Conservation (phyloP, 1,140 invertebrate species). For the Drosophila neocordata region DNA sequence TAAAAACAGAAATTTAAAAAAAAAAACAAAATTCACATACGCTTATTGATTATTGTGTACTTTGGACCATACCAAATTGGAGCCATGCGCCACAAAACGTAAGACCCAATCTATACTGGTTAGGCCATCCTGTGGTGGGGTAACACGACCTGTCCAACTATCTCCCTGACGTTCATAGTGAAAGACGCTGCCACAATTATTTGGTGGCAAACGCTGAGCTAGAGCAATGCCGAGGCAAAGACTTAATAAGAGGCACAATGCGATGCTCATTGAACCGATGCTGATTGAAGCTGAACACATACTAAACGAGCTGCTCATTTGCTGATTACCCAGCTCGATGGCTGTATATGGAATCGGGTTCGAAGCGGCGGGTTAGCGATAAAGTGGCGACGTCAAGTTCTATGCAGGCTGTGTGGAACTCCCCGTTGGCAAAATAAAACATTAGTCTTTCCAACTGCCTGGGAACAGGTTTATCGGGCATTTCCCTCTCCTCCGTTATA, state of each 20-base stretch:
- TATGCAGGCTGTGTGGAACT: constrained; percentile 23
- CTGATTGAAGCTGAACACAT: constrained; percentile 30
- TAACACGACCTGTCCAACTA: constrained; percentile 44
- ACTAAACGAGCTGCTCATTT: constrained; percentile 36
- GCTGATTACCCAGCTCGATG: constrained; percentile 4
- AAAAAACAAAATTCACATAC: not conserved
- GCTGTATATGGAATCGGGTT: constrained; percentile 3
- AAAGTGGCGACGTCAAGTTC: constrained; percentile 1
- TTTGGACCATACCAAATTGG: constrained; percentile 17
- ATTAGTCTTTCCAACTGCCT: not conserved
- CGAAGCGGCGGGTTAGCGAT: not conserved
- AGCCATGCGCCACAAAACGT: constrained; percentile 35
- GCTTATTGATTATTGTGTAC: not conserved
- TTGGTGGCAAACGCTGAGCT: constrained; percentile 34
- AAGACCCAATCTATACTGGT: constrained; percentile 41
- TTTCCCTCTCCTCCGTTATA: constrained; percentile 32
- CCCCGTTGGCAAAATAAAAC: constrained; percentile 9
- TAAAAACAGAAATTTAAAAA: not conserved
- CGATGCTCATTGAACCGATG: constrained; percentile 50
- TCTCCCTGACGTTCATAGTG: constrained; percentile 21
- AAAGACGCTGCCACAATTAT: constrained; percentile 39
- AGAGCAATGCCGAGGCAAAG: constrained; percentile 29
- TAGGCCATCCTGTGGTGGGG: constrained; percentile 36
- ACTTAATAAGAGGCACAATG: constrained; percentile 23
- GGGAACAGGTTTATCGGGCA: constrained; percentile 41